Evolutionary conservation across 1,140 invertebrate species (phyloP).

Genomic region (Camponotus floridanus): DNA sequence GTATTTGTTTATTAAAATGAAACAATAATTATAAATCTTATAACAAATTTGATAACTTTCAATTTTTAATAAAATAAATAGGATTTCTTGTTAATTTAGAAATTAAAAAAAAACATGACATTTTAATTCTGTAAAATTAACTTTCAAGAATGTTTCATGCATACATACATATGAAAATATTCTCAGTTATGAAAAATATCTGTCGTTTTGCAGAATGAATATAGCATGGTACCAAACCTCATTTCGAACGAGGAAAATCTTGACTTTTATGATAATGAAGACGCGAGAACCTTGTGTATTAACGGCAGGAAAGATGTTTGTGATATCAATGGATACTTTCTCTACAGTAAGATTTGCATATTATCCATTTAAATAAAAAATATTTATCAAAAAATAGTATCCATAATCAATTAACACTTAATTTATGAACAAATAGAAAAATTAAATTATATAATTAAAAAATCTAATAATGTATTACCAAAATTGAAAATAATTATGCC

Average conservation of each 20-base stretch:
- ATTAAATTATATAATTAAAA: not conserved
- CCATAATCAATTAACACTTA: not conserved
- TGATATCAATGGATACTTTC: conserved; percentile 91
- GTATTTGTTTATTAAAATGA: too few relatives aligned
- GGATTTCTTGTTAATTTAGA: not conserved
- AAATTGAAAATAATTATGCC: not conserved
- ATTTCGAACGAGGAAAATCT: conserved; percentile 38
- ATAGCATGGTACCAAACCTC: conserved; percentile 87
- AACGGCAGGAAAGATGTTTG: conserved; percentile 84
- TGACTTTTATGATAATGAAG: conserved; percentile 52
- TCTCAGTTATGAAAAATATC: conserved; percentile 59
- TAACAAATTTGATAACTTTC: not conserved
- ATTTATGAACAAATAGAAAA: not conserved
- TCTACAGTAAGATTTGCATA: conserved; percentile 77
- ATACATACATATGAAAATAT: not conserved
- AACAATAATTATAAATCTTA: not conserved
- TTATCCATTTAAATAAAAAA: conserved; percentile 2
- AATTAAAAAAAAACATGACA: not conserved
- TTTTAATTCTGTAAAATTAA: not conserved
- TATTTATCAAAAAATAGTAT: not conserved
- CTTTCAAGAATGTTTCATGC: not conserved
- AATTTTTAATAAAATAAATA: not conserved
- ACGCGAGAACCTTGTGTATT: conserved; percentile 48
- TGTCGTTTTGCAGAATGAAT: conserved; percentile 92
- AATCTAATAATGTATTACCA: not conserved